phyloP scores from a whole-genome alignment of 2,888 invertebrate genomes.

The Iselma pallidipennis region DNA sequence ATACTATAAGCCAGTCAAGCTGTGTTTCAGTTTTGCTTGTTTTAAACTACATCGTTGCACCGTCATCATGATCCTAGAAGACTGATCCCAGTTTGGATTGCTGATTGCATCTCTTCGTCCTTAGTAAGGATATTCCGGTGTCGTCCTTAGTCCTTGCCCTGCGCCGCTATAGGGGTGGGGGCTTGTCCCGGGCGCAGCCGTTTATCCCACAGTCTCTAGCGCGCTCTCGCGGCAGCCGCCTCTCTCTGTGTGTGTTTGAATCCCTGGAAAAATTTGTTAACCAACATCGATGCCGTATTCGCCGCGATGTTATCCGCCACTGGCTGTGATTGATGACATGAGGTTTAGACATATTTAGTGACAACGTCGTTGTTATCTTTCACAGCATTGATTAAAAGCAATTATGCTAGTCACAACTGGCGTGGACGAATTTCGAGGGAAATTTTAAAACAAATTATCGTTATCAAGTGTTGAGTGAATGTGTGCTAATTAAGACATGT shows the following conservation, averaged over 20 bases:
- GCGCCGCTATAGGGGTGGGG: slow-evolving; percentile 51
- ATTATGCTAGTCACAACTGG: neutral
- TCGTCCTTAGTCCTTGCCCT: slow-evolving; percentile 40
- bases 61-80: slow-evolving; percentile 7
- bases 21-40: neutral
- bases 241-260: slow-evolving; percentile 13
- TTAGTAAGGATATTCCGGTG: slow-evolving; percentile 29
- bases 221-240: slow-evolving; percentile 42
- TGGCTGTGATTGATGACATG: slow-evolving; percentile 21
- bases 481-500: neutral
- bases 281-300: slow-evolving; percentile 2
- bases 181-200: slow-evolving; percentile 56
- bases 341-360: slow-evolving; percentile 15
- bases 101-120: slow-evolving; percentile 32
- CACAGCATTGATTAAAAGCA: neutral
- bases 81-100: too few relatives aligned
- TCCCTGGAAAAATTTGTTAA: slow-evolving; percentile 2
- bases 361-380: neutral
- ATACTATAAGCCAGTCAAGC: neutral
- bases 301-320: slow-evolving; percentile 11
- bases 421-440: neutral
- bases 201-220: slow-evolving; percentile 50
- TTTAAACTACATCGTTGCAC: slow-evolving; percentile 14
- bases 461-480: neutral
- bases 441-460: neutral